A percentile compares a stretch with the other conserved stretches of the same genome.
Evolutionary conservation across 2,113 vertebrate genomes (phyloP).

Genomic region (Gobius niger): DNA sequence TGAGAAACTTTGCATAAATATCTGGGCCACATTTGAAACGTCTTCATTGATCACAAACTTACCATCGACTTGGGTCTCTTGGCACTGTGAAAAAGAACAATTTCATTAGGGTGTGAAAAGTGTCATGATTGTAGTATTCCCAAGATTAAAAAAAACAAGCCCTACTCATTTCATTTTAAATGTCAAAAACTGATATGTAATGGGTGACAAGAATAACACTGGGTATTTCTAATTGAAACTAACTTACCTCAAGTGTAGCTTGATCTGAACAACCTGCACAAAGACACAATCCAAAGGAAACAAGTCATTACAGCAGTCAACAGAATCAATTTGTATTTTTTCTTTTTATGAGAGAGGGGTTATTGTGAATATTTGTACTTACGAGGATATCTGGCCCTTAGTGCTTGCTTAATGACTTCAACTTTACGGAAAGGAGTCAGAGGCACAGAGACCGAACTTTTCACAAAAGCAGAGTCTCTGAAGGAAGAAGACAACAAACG

Average conservation of each 20-base stretch:
- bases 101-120: constrained; percentile 6
- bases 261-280: constrained; percentile 14
- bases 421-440: neutral
- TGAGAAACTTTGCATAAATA: neutral
- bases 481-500: neutral
- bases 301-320: neutral
- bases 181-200: neutral
- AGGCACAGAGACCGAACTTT: constrained; percentile 24
- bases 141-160: too few relatives aligned
- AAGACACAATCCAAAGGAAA: neutral
- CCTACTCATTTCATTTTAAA: neutral
- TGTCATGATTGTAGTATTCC: neutral
- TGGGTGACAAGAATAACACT: too few relatives aligned
- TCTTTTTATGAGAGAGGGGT: neutral
- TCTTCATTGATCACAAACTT: constrained; percentile 18
- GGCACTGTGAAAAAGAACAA: constrained; percentile 39
- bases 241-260: constrained; percentile 27
- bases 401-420: constrained; percentile 4
- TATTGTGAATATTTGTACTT: neutral
- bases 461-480: constrained; percentile 15
- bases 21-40: neutral
- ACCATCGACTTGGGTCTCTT: constrained; percentile 43
- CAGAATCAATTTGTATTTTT: neutral
- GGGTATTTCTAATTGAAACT: too few relatives aligned
- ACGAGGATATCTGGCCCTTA: constrained; percentile 25